Evolutionary conservation across 2,113 vertebrate genomes (phyloP), one percentile per base, ranked within the genome.

Genomic region (Beaufortia kweichowensis): DNA sequence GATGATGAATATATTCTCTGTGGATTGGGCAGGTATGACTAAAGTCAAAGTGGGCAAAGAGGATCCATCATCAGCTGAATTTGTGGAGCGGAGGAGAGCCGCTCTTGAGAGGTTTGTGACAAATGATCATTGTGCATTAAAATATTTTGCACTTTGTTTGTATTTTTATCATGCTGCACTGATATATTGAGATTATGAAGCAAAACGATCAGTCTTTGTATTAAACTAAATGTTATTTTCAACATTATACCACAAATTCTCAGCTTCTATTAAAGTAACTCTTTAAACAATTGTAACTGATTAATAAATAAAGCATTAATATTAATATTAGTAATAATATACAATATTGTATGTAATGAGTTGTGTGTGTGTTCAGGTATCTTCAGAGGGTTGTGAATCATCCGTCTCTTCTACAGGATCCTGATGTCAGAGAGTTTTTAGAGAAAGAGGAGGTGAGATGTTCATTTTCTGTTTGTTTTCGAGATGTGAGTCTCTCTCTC

Each of bases 31-130:
- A 99, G 97, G 97, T 79, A 99, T 99, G 97, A 99, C 97, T 56
- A 99, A 99, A 92, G 90, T 99, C 76, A 99, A 99, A 90, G 97
- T 99, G 76, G 97, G 97, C 23, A 99, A 99, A 82, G 97, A 99
- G 83, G 97, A 99, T 72, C 95, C 95, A 24, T 99, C 97, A 0
- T 98, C 96, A 69, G 91, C 90, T 33, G 97, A 99, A 88, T 99
- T 99, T 90, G 91, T 98, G 6, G 97, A 99, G 84, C 93, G 95
- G 82, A 93, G 97, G 80, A 92, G 97, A 87, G 96, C 95, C 1
- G 94, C 97, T 84, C 86, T 99, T 24, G 97, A 99, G 91, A 96
- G 97, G 97, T 98, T 80, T 15, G 67, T 7, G 10, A 29, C 28
- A n/a, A n/a, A n/a, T n/a, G n/a, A n/a, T n/a, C n/a, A n/a, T 26